Evolutionary conservation across 2,888 invertebrate species (phyloP).

Genomic region (Phyllotreta cruciferae): DNA sequence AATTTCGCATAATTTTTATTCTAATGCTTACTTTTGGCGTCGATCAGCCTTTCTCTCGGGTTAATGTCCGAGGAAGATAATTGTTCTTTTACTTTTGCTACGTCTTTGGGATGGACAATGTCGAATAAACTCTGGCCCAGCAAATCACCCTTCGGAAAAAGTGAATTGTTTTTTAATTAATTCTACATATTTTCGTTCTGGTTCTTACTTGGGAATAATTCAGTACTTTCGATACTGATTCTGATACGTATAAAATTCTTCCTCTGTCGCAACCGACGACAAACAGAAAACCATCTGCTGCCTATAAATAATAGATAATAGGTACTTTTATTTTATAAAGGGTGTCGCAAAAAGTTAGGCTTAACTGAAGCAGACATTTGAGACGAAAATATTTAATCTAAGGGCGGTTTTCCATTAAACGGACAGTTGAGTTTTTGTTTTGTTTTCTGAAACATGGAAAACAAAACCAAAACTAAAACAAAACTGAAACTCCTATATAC

Average conservation of each 20-base stretch:
- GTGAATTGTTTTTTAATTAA: background rate
- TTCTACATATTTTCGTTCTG: background rate
- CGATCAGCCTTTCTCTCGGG: slow-evolving; percentile 87
- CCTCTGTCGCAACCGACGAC: slow-evolving; percentile 94
- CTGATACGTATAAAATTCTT: slow-evolving; percentile 86
- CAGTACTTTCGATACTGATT: slow-evolving; percentile 82
- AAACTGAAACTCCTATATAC: no score
- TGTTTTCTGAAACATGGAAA: no score
- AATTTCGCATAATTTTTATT: no score
- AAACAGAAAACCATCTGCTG: slow-evolving; percentile 89
- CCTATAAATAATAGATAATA: slow-evolving; percentile 61
- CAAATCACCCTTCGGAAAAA: slow-evolving; percentile 73
- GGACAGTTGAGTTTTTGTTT: no score
- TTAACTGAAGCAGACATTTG: no score
- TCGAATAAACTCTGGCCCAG: slow-evolving; percentile 94
- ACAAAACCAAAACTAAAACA: no score
- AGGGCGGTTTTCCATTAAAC: no score
- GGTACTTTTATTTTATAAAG: no score
- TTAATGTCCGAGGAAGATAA: slow-evolving; percentile 88
- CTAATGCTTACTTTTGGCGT: slow-evolving; percentile 95
- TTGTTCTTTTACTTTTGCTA: slow-evolving; percentile 94
- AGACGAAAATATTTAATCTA: no score
- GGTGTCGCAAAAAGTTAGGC: no score
- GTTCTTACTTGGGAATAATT: slow-evolving; percentile 78
- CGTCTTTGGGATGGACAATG: slow-evolving; percentile 92